phyloP scores from a whole-genome alignment of 2,113 vertebrate species.

The Meriones unguiculatus region DNA sequence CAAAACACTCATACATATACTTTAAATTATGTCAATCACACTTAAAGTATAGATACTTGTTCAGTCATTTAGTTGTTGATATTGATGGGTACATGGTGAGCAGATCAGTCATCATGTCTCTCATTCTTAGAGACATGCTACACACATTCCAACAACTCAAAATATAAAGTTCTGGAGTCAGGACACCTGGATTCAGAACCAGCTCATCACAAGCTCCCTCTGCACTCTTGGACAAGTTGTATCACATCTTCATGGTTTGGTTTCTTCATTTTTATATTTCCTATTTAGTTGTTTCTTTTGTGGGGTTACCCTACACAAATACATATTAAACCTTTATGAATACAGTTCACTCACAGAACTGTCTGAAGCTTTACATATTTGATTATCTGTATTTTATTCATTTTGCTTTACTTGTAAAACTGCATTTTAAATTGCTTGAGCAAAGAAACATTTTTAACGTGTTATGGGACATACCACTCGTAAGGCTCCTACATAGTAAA shows the following conservation, averaged over 20 bases:
- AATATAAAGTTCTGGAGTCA: neutral
- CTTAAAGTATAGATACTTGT: neutral
- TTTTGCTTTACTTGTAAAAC: neutral
- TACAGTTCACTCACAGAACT: neutral
- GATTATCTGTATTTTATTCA: neutral
- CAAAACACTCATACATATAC: neutral
- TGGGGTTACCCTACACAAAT: neutral
- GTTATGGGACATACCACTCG: neutral
- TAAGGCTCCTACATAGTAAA: neutral
- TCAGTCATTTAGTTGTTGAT: neutral
- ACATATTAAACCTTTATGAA: neutral
- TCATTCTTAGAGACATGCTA: neutral
- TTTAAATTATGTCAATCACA: neutral
- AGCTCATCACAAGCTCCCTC: neutral
- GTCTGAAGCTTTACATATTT: neutral
- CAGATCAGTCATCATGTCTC: neutral
- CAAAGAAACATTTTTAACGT: neutral
- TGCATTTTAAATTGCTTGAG: conserved; percentile 27
- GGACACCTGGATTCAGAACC: neutral
- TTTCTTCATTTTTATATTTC: neutral
- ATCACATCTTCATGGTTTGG: neutral
- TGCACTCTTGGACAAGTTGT: neutral
- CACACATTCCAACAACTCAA: neutral
- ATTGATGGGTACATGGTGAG: neutral
- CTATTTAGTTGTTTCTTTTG: neutral